Base-by-base conservation (phyloP, 1,140 invertebrate species). In the Heliconius himera region DNA sequence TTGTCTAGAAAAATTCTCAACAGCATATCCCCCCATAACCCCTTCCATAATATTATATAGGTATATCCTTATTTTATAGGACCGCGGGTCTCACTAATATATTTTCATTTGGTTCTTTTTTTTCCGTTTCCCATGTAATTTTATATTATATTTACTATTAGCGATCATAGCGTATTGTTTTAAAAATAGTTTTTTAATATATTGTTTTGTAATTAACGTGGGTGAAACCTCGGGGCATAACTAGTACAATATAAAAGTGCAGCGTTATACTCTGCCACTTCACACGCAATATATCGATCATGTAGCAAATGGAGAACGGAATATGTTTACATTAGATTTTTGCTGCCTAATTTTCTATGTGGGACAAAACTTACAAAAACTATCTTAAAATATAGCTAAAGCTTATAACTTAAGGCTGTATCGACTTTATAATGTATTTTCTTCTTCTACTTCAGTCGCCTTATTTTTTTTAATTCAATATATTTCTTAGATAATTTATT, bases 391-490 rank as follows among this genome's bases (percentile, higher is more conserved):
- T 33, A 29, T 26, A 3, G 60, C 60, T 66, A 16, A 29, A 11
- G 60, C 60, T 66, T 29, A 29, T 66, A 29, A 66, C 22, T 66
- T 66, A n/a, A 0, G 2, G 22, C 60, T 66, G 5, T 13, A 26
- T 29, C 60, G 60, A 66, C 60, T 26, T 66, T 66, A 22, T 29
- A 66, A 26, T 26, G 60, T 66, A 66, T 66, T 66, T 66, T 66
- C 26, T 56, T 56, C 54, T 66, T 29, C 26, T 26, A 5, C 60
- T 66, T 66, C 60, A 26, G 26, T 66, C 26, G 3, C 8, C 33
- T 36, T 36, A 6, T 36, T 36, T 36, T 36, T 36, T 36, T 36
- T 66, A 13, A 13, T 36, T 36, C 16, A 66, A 29, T 66, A 66
- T 66, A 29, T 66, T 66, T 66, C 60, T 29, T 29, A 29, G 11